A percentile compares a stretch with the other conserved stretches of the same genome.
These are phyloP conservation scores for Pedetes capensis DNA, from an alignment of 2,113 vertebrate species.

Conservation along the genomic window DNA sequence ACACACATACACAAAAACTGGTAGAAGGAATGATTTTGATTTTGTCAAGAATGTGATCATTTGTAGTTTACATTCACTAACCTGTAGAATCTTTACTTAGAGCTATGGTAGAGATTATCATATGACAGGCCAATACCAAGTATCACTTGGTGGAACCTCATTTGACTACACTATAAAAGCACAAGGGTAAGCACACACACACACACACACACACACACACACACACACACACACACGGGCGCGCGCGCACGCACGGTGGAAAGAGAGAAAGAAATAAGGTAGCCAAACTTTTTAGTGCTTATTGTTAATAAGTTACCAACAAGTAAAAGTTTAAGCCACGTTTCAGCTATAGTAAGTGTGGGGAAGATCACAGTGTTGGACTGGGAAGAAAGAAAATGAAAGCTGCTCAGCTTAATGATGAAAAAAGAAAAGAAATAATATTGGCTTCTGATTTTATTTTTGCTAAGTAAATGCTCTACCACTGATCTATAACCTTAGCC, in stretches of 20 bases:
- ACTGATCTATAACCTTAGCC: too few species aligned
- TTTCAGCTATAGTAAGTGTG: conserved; percentile 9
- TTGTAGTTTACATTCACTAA: neutral
- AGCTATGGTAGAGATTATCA: neutral
- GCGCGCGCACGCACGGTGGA: too few species aligned
- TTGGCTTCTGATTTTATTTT: conserved; percentile 41
- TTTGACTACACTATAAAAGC: neutral
- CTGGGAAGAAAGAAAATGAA: conserved; percentile 15
- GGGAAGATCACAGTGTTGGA: neutral
- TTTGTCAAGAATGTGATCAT: conserved; percentile 47
- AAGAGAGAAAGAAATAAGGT: neutral
- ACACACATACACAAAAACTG: neutral
- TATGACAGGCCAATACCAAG: neutral
- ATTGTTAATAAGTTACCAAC: conserved; percentile 40
- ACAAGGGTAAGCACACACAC: neutral
- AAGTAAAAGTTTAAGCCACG: conserved; percentile 50
- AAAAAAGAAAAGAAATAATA: conserved; percentile 12
- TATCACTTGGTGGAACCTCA: neutral
- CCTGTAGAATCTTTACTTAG: neutral
- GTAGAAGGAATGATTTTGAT: neutral
- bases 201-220: neutral
- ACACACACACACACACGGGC: neutral
- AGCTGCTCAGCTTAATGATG: neutral
- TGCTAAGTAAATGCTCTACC: too few species aligned
- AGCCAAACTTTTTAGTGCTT: neutral